phyloP scores from a whole-genome alignment of 2,797 vertebrate species.

The Chanos chanos region DNA sequence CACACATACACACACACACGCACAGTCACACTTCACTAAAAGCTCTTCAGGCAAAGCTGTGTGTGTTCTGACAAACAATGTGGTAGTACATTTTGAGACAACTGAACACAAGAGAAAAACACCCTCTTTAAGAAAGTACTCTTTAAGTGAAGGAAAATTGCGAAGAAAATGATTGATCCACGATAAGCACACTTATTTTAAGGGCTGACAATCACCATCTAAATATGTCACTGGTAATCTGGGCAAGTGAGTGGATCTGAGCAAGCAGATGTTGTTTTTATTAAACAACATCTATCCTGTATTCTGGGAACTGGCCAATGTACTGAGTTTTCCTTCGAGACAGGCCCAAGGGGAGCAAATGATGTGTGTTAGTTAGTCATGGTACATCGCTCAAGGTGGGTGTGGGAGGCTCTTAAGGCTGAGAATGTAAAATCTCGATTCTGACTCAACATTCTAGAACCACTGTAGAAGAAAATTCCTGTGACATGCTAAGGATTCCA shows the following conservation, averaged over 20 bases:
- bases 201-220: too few species aligned
- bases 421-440: constrained; percentile 6
- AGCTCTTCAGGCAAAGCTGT: too few species aligned
- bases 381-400: constrained; percentile 12
- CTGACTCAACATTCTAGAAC: constrained; percentile 22
- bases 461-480: constrained; percentile 8
- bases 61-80: too few species aligned
- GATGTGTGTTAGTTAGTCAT: constrained; percentile 19
- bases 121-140: too few species aligned
- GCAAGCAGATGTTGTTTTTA: constrained; percentile 3
- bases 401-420: constrained; percentile 15
- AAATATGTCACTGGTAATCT: background rate
- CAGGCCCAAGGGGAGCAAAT: background rate
- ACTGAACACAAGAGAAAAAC: too few species aligned
- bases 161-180: too few species aligned
- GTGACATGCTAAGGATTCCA: constrained; percentile 7
- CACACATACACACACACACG: too few species aligned
- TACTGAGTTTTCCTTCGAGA: background rate
- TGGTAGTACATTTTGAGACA: too few species aligned
- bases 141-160: too few species aligned
- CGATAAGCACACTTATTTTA: too few species aligned
- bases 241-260: background rate
- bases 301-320: constrained; percentile 6
- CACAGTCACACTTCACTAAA: too few species aligned
- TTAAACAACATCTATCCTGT: background rate